Evolutionary conservation across 2,888 invertebrate species (phyloP), one percentile per base, ranked within the genome.

Genomic region (Drosophila subsilvestris): DNA sequence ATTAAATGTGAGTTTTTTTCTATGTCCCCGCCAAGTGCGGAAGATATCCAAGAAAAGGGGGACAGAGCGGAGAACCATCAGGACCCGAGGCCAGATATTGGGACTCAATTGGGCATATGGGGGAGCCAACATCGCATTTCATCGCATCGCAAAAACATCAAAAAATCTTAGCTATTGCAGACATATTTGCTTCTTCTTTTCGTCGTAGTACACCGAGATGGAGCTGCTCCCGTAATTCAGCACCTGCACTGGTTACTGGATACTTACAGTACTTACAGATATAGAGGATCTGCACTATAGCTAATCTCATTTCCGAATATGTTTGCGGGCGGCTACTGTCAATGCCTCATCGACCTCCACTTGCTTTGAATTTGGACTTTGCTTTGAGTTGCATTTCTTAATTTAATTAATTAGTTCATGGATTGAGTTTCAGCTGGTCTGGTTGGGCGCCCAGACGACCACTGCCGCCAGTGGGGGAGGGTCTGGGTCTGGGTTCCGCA

Each of bases 81-180:
- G 32, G 32, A 12, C 32, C 1, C 32, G 12, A 5, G 37, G n/a
- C 37, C 14, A 6, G 14, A 37, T 14, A n/a, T n/a, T 7, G 6
- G 37, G 37, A n/a, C 37, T 37, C 37, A 37, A 7, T 37, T 7
- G 37, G 37, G 37, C 2, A n/a, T 7, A 6, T 18, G 12, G 20
- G 9, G 37, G 14, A n/a, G 12, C n/a, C n/a, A n/a, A n/a, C n/a
- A n/a, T n/a, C n/a, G n/a, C n/a, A n/a, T n/a, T n/a, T n/a, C n/a
- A n/a, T n/a, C n/a, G 14, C 37, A 37, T n/a, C 14, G 37, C 14
- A n/a, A 2, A 2, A n/a, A n/a, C n/a, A 1, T 60, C 45, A 63
- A 63, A 62, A 62, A 63, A 62, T 22, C 22, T 3, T 22, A 62
- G 22, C 48, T 60, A 42, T 42, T 25, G 45, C 45, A 57, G 57